Conservation (phyloP, 2,888 invertebrate species). For the Stictocephala bisonia region DNA sequence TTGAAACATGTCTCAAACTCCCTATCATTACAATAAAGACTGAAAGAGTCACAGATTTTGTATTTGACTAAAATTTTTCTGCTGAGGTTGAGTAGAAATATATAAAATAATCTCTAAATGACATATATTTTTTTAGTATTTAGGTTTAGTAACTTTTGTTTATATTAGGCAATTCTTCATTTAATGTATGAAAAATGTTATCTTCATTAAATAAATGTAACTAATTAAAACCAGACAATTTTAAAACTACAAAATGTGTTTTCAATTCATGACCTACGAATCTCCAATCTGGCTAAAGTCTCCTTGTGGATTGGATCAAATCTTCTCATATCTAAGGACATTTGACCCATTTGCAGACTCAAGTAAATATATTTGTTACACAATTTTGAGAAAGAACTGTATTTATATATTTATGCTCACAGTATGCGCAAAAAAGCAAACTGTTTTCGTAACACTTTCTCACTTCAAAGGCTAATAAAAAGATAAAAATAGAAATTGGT, state of each 20-base stretch:
- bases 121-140: not conserved
- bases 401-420: not conserved
- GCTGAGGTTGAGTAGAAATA: not conserved
- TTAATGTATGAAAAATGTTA: too few species aligned
- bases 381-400: not conserved
- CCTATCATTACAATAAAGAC: not conserved
- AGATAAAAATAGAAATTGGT: not conserved
- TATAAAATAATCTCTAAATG: not conserved
- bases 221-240: not conserved
- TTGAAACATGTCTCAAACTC: not conserved
- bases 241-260: not conserved
- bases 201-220: too few species aligned
- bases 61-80: not conserved
- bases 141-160: not conserved
- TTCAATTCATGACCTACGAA: not conserved
- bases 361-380: not conserved
- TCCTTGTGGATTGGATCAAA: not conserved
- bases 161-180: too few species aligned
- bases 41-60: not conserved
- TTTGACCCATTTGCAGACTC: constrained; percentile 4
- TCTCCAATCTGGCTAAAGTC: not conserved
- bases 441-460: not conserved
- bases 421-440: not conserved
- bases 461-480: not conserved
- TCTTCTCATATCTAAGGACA: not conserved